Percentiles rank a stretch among this genome's conserved stretches.
Evolutionary conservation across 2,113 vertebrate species (phyloP).

Genomic region (Ctenodactylus gundi): DNA sequence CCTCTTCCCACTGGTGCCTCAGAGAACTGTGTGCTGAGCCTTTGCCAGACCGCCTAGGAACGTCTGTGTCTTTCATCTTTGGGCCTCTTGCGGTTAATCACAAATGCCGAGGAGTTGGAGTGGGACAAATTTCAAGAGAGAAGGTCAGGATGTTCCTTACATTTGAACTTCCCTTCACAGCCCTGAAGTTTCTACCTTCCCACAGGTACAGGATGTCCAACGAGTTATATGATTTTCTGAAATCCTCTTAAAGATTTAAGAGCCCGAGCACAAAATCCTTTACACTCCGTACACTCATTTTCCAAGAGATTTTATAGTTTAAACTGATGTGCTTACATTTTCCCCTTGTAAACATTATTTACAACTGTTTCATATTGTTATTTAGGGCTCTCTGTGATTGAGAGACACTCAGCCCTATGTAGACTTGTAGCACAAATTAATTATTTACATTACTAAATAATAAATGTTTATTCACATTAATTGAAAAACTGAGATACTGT

Average conservation of each 20-base stretch:
- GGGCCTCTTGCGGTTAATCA: background rate
- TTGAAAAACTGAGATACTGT: constrained; percentile 1
- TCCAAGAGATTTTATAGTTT: constrained; percentile 33
- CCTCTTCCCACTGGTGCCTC: background rate
- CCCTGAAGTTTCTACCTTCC: background rate
- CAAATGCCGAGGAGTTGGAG: background rate
- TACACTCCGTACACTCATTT: background rate
- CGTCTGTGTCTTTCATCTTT: background rate
- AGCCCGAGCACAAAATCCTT: background rate
- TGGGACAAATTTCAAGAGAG: background rate
- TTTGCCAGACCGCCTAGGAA: background rate
- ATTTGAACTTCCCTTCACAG: background rate
- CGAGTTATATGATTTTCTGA: background rate
- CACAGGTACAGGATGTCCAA: background rate
- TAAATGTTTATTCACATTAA: constrained; percentile 22
- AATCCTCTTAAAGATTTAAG: background rate
- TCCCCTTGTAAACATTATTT: constrained; percentile 20
- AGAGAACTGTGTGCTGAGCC: background rate
- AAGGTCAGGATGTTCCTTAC: background rate
- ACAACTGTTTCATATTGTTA: background rate
- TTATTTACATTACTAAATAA: constrained; percentile 45
- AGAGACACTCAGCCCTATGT: background rate
- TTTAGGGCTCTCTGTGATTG: constrained; percentile 34
- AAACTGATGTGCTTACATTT: background rate
- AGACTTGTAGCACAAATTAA: background rate